These are phyloP conservation scores for Microcebus jonahi DNA, from an alignment of 2,113 vertebrate genomes.

Conservation along the genomic window DNA sequence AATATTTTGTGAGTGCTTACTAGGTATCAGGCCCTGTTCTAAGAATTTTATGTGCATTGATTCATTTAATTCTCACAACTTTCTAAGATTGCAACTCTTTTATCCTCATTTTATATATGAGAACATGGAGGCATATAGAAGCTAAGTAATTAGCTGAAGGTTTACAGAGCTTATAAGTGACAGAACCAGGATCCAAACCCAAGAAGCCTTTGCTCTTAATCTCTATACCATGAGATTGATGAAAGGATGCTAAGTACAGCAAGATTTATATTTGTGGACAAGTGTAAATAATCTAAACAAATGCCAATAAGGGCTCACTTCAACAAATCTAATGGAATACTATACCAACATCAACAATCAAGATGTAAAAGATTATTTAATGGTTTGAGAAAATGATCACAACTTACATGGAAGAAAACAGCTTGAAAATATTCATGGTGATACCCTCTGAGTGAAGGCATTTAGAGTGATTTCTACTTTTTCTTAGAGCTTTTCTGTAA, in stretches of 20 bases:
- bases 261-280: slow-evolving; percentile 4
- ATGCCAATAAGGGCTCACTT: not conserved
- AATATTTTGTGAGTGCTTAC: not conserved
- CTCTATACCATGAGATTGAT: not conserved
- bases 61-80: slow-evolving; percentile 16
- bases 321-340: not conserved
- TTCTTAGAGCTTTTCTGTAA: not conserved
- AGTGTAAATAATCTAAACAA: not conserved
- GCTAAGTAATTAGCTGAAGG: not conserved
- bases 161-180: not conserved
- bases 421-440: not conserved
- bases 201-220: not conserved
- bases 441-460: not conserved
- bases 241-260: not conserved
- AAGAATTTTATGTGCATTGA: not conserved
- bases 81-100: not conserved
- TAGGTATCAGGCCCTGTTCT: not conserved
- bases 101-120: not conserved
- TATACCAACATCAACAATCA: not conserved
- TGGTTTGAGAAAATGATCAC: not conserved
- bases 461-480: not conserved
- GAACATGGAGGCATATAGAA: not conserved
- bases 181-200: not conserved
- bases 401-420: not conserved
- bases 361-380: not conserved